Evolutionary conservation across 2,113 vertebrate genomes (phyloP).

Genomic region (Sorex araneus): DNA sequence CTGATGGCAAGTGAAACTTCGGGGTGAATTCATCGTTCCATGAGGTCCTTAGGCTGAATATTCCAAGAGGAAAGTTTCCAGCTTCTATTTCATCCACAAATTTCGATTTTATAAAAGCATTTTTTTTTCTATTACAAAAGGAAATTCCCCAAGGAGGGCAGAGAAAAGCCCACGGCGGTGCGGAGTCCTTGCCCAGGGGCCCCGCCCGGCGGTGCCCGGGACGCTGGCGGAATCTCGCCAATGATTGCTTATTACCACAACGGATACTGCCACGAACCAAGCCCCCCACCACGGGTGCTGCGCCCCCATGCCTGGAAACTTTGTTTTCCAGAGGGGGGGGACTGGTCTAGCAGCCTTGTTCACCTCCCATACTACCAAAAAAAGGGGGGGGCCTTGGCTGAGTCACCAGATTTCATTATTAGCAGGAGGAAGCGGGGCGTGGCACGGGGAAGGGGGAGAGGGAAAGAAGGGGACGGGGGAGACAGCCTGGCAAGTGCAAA

Average conservation of each 20-base stretch:
- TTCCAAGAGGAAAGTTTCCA: constrained; percentile 54
- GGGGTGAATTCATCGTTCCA: constrained; percentile 68
- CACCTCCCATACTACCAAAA: neutral
- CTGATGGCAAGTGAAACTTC: constrained; percentile 76
- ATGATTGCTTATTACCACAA: constrained; percentile 58
- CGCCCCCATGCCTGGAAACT: neutral
- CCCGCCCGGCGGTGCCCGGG: no score
- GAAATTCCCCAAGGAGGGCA: constrained; percentile 11
- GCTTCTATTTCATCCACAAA: constrained; percentile 79
- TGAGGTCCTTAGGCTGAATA: constrained; percentile 72
- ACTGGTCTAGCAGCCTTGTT: neutral
- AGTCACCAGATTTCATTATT: neutral
- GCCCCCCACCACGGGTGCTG: neutral
- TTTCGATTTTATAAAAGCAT: constrained; percentile 77
- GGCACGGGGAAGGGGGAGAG: neutral
- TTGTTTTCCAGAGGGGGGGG: neutral
- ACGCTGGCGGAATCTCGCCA: constrained; percentile 30
- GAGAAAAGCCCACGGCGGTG: neutral
- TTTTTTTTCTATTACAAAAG: constrained; percentile 79
- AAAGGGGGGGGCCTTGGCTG: neutral
- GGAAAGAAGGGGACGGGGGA: neutral
- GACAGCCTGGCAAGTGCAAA: no score
- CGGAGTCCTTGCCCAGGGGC: no score
- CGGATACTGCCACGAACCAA: neutral
- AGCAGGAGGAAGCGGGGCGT: neutral